phyloP scores from a whole-genome alignment of 2,888 invertebrate species.

The Pardosa pseudoannulata region DNA sequence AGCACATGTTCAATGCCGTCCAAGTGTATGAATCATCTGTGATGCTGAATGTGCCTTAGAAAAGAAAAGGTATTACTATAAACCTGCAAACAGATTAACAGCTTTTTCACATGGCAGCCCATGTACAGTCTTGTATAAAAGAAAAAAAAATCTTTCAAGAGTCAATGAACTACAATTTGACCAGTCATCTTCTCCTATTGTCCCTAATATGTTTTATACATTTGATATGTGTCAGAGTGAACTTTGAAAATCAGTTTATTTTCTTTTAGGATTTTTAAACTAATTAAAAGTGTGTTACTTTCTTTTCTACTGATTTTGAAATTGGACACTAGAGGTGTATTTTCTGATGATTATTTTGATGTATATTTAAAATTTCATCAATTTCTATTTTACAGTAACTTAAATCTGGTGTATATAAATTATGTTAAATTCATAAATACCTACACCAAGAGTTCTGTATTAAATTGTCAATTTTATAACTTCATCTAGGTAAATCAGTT shows the following conservation, averaged over 20 bases:
- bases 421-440: too few species aligned
- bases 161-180: slow-evolving; percentile 7
- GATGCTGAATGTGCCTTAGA: slow-evolving; percentile 44
- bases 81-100: neutral
- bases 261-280: slow-evolving; percentile 12
- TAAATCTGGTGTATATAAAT: too few species aligned
- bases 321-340: too few species aligned
- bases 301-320: too few species aligned
- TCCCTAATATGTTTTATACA: neutral
- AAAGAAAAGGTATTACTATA: slow-evolving; percentile 18
- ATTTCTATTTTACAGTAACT: too few species aligned
- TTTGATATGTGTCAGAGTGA: neutral
- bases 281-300: neutral
- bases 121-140: slow-evolving; percentile 24
- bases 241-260: neutral
- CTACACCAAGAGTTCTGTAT: too few species aligned
- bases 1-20: slow-evolving; percentile 24
- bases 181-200: neutral
- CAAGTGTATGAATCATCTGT: slow-evolving; percentile 49
- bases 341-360: too few species aligned
- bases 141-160: neutral
- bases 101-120: neutral
- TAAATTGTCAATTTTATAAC: too few species aligned
- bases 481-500: too few species aligned
- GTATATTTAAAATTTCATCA: too few species aligned